phyloP scores from a whole-genome alignment of 2,797 vertebrate species.

The Chrysocyon brachyurus region DNA sequence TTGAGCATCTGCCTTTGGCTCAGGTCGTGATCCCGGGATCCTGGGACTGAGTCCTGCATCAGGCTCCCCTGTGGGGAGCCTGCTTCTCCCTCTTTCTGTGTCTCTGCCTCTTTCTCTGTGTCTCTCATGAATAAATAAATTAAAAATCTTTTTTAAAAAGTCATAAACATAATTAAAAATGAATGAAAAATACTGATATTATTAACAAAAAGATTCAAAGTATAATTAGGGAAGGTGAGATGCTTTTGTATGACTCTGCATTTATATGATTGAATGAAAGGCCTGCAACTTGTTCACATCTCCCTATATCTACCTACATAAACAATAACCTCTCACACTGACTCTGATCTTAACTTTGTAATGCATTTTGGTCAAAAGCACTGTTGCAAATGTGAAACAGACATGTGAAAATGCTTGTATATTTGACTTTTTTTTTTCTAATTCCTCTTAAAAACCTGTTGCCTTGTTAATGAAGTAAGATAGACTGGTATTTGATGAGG shows the following conservation, averaged over 20 bases:
- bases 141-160: not conserved
- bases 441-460: not conserved
- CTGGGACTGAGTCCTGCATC: too few relatives aligned
- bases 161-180: not conserved
- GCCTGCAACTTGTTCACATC: not conserved
- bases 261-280: not conserved
- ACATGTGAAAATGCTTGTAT: not conserved
- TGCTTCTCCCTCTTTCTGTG: too few relatives aligned
- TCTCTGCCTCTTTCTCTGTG: too few relatives aligned
- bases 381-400: not conserved
- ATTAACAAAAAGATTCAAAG: not conserved
- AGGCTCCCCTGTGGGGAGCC: too few relatives aligned
- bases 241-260: not conserved
- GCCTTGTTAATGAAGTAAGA: not conserved
- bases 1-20: too few relatives aligned
- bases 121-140: too few relatives aligned
- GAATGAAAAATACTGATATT: not conserved
- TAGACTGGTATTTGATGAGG: not conserved
- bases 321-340: not conserved
- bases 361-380: not conserved
- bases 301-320: not conserved
- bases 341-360: not conserved
- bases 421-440: not conserved
- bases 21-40: too few relatives aligned
- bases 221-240: not conserved